A percentile compares a stretch with the other conserved stretches of the same genome.
Evolutionary conservation across 2,888 invertebrate species (phyloP).

Genomic region (Bedellia somnulentella): DNA sequence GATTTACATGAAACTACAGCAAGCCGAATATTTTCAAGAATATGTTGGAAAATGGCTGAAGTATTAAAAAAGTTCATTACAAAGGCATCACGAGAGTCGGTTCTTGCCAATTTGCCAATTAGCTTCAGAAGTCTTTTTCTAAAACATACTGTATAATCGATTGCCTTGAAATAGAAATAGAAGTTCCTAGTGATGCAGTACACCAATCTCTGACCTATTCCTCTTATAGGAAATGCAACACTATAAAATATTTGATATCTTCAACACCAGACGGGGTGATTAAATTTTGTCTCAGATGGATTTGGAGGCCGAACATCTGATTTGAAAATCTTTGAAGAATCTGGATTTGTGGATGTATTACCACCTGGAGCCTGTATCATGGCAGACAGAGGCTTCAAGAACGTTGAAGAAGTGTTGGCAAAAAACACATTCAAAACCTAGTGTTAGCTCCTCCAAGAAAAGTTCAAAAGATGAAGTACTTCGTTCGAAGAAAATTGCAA

Average conservation of each 20-base stretch:
- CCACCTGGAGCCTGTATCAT: slow-evolving; percentile 5
- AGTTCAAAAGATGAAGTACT: slow-evolving; percentile 7
- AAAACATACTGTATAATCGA: slow-evolving; percentile 15
- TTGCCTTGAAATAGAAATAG: slow-evolving; percentile 17
- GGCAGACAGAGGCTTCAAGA: slow-evolving; percentile 12
- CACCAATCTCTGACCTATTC: slow-evolving; percentile 18
- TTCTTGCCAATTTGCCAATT: slow-evolving; percentile 7
- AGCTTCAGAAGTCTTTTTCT: slow-evolving; percentile 12
- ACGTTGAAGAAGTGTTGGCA: slow-evolving; percentile 7
- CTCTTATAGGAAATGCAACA: slow-evolving; percentile 17
- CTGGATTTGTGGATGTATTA: slow-evolving; percentile 4
- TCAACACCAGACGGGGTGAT: slow-evolving; percentile 19
- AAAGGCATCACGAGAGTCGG: neutral
- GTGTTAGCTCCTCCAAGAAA: slow-evolving; percentile 4
- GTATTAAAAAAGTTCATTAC: neutral
- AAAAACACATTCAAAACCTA: slow-evolving; percentile 5
- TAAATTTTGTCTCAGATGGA: slow-evolving; percentile 19
- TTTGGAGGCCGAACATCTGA: slow-evolving; percentile 16
- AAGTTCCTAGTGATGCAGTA: slow-evolving; percentile 15
- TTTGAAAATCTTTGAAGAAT: slow-evolving; percentile 9
- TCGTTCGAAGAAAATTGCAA: slow-evolving; percentile 6
- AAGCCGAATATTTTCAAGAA: neutral
- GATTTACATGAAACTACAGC: neutral
- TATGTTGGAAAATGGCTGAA: neutral
- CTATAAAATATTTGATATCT: slow-evolving; percentile 18